phyloP scores from a whole-genome alignment of 1,140 invertebrate species.

The Eueides isabella region DNA sequence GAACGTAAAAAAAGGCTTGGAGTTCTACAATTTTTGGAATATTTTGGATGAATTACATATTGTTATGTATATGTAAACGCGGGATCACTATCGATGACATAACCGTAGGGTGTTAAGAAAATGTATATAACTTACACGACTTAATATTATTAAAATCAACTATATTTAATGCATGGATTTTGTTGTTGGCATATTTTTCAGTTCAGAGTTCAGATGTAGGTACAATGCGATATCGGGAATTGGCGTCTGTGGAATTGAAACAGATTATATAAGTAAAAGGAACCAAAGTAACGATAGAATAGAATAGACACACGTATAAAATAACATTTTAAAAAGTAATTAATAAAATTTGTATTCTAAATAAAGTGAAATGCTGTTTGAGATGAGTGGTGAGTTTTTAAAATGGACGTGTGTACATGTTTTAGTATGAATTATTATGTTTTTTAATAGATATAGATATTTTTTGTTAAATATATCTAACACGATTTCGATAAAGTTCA shows the following conservation, averaged over 20 bases:
- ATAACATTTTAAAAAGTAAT: slow-evolving; percentile 41
- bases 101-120: slow-evolving; percentile 67
- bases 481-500: slow-evolving; percentile 19
- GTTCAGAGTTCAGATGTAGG: slow-evolving; percentile 16
- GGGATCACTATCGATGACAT: slow-evolving; percentile 70
- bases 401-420: slow-evolving; percentile 29
- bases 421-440: slow-evolving; percentile 16
- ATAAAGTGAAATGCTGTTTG: slow-evolving; percentile 29
- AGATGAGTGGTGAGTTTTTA: slow-evolving; percentile 28
- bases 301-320: slow-evolving; percentile 49
- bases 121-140: slow-evolving; percentile 66
- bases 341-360: slow-evolving; percentile 32
- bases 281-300: slow-evolving; percentile 69
- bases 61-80: slow-evolving; percentile 56
- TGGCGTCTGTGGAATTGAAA: slow-evolving; percentile 66
- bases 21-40: background rate
- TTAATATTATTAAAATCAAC: slow-evolving; percentile 57
- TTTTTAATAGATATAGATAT: slow-evolving; percentile 17
- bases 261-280: slow-evolving; percentile 58
- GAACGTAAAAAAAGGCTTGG: background rate
- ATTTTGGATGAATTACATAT: background rate
- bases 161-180: slow-evolving; percentile 37
- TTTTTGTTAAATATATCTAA: slow-evolving; percentile 13
- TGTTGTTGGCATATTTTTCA: slow-evolving; percentile 4
- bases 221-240: slow-evolving; percentile 41